Percentiles rank a stretch among this genome's conserved stretches.
Evolutionary conservation across 1,140 invertebrate genomes (phyloP).

Genomic region (Drosophila varians): DNA sequence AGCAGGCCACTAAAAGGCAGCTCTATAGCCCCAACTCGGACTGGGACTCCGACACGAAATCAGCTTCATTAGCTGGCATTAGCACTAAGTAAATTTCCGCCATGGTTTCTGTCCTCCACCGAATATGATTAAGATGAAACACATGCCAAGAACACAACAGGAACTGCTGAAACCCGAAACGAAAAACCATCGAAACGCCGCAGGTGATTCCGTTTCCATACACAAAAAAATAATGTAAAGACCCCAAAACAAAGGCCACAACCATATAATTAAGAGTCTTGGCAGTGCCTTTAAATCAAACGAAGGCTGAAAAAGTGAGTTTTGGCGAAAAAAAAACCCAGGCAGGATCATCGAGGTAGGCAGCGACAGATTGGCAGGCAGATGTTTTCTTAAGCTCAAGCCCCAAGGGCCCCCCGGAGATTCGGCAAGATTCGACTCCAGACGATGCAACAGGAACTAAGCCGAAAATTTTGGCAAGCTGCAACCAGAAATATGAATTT

Average conservation of each 20-base stretch:
- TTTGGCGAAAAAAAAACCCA: constrained; percentile 3
- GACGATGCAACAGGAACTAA: constrained; percentile 40
- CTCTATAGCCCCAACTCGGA: constrained; percentile 48
- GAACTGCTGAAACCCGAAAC: constrained; percentile 31
- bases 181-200: constrained; percentile 48
- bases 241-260: constrained; percentile 45
- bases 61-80: constrained; percentile 75
- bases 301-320: constrained; percentile 15
- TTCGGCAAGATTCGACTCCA: background rate
- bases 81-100: constrained; percentile 73
- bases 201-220: constrained; percentile 70
- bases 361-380: constrained; percentile 61
- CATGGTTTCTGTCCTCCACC: constrained; percentile 12
- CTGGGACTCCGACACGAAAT: constrained; percentile 25
- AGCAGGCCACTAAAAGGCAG: constrained; percentile 64
- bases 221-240: constrained; percentile 33
- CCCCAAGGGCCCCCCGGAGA: constrained; percentile 51
- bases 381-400: constrained; percentile 50
- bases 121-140: constrained; percentile 72
- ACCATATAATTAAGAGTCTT: constrained; percentile 75
- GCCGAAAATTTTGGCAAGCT: constrained; percentile 62
- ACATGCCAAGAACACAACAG: constrained; percentile 62
- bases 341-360: constrained; percentile 27
- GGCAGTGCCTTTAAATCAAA: constrained; percentile 73
- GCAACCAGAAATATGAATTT: constrained; percentile 49